These are phyloP conservation scores for Beaufortia kweichowensis DNA, from an alignment of 2,113 vertebrate genomes.

Conservation along the genomic window DNA sequence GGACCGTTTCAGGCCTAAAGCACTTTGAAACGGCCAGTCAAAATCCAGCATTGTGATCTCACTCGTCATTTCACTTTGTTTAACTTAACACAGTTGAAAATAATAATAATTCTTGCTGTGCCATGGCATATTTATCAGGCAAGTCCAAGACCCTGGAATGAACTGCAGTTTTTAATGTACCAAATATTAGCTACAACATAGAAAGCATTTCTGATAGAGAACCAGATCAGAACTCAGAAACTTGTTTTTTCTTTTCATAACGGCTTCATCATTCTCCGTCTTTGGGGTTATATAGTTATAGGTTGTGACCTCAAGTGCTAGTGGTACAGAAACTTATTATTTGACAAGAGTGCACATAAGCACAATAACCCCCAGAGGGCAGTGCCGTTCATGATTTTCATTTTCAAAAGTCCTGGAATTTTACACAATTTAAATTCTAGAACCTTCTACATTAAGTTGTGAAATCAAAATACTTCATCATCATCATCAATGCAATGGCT, in stretches of 20 bases:
- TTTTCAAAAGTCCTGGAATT: neutral
- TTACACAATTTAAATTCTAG: neutral
- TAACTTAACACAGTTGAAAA: neutral
- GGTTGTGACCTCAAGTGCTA: conserved; percentile 7
- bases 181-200: neutral
- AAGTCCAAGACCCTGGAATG: neutral
- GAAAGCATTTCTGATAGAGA: neutral
- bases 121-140: neutral
- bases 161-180: conserved; percentile 25
- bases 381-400: neutral
- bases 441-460: neutral
- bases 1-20: neutral
- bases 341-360: neutral
- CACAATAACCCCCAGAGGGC: conserved; percentile 40
- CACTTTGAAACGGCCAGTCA: neutral
- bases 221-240: conserved; percentile 5
- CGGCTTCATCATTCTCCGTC: neutral
- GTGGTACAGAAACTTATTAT: neutral
- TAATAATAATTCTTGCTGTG: neutral
- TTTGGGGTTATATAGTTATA: neutral
- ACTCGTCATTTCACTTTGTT: conserved; percentile 21
- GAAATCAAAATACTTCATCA: too few relatives aligned
- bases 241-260: neutral
- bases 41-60: conserved; percentile 29
- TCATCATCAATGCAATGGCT: neutral